Conservation (phyloP, 2,888 invertebrate genomes). For the Taphrorychus bicolor region DNA sequence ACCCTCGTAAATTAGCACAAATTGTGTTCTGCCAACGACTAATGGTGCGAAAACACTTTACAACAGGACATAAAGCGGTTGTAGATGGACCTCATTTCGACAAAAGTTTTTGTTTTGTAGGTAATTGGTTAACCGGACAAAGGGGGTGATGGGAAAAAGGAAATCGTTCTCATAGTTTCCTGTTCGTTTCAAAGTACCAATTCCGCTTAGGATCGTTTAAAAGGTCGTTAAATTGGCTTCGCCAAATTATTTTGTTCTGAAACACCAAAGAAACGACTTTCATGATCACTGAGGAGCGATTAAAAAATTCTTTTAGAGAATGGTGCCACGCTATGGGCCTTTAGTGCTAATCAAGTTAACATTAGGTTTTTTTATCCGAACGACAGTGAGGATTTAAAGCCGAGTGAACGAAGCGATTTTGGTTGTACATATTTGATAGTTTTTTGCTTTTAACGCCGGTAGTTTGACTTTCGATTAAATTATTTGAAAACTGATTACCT, state of each 20-base stretch:
- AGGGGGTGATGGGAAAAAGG: neutral
- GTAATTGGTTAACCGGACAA: neutral
- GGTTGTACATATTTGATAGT: too few species aligned
- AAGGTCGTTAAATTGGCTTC: slow-evolving; percentile 46
- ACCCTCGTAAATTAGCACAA: slow-evolving; percentile 29
- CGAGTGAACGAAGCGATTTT: too few species aligned
- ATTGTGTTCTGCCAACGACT: slow-evolving; percentile 14
- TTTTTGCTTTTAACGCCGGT: too few species aligned
- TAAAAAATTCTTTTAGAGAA: slow-evolving; percentile 24
- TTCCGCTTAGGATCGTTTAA: slow-evolving; percentile 43
- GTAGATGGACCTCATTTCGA: neutral
- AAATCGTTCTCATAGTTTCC: neutral
- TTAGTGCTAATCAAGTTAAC: too few species aligned
- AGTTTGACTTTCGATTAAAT: too few species aligned
- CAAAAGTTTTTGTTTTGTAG: neutral
- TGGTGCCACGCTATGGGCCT: too few species aligned
- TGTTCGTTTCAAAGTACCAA: neutral
- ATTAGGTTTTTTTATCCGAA: too few species aligned
- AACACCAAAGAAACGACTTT: slow-evolving; percentile 42
- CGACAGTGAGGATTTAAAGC: too few species aligned
- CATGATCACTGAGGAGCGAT: too few species aligned
- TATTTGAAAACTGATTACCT: too few species aligned
- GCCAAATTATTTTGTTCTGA: slow-evolving; percentile 48
- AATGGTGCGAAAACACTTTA: neutral
- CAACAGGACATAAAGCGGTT: slow-evolving; percentile 1